phyloP scores from a whole-genome alignment of 2,888 invertebrate species.

The Glyphotaelius pellucidus region DNA sequence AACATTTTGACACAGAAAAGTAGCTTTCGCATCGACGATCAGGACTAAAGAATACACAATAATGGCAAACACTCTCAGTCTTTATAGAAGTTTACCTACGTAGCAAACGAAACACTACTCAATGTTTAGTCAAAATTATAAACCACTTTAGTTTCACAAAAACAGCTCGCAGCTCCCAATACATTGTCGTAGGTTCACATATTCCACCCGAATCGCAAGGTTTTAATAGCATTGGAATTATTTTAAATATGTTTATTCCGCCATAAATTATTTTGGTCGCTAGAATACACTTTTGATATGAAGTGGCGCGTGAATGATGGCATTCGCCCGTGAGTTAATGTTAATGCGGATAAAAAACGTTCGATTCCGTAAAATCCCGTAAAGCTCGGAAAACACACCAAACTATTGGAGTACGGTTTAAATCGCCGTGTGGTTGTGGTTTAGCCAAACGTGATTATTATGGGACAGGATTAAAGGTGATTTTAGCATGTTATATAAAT shows the following conservation, averaged over 20 bases:
- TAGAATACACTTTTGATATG: background rate
- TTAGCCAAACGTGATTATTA: too few relatives aligned
- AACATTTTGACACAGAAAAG: too few relatives aligned
- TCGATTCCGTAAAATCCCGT: background rate
- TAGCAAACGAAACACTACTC: background rate
- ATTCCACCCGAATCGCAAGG: background rate
- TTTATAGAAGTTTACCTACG: background rate
- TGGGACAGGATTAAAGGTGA: too few relatives aligned
- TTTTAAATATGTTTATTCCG: background rate
- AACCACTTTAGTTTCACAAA: background rate
- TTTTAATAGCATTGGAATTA: background rate
- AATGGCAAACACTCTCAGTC: background rate
- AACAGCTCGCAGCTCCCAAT: background rate
- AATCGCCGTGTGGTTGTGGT: too few relatives aligned
- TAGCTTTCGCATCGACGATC: too few relatives aligned
- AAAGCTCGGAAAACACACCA: background rate
- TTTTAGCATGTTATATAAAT: too few relatives aligned
- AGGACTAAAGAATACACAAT: background rate
- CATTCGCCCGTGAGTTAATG: background rate
- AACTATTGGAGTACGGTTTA: background rate
- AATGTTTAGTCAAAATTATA: background rate
- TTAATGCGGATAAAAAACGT: background rate
- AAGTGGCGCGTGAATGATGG: background rate
- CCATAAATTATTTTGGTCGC: background rate
- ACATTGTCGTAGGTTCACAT: background rate